phyloP scores from a whole-genome alignment of 1,140 invertebrate species.

The Pseudomyrmex dendroicus region DNA sequence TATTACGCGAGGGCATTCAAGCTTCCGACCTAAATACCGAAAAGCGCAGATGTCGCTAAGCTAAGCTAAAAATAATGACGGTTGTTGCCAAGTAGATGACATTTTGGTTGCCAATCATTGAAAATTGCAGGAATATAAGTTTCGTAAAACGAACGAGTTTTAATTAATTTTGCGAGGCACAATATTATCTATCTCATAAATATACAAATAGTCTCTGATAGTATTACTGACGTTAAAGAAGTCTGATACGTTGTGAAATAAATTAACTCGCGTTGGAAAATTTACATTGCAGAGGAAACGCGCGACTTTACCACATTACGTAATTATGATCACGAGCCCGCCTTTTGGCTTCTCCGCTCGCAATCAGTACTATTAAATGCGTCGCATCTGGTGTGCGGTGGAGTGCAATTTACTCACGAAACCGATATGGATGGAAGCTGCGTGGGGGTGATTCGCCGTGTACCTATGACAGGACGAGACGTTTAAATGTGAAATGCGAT shows the following conservation, averaged over 20 bases:
- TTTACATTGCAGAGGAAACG: neutral
- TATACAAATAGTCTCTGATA: too few relatives aligned
- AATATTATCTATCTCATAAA: too few relatives aligned
- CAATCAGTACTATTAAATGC: constrained; percentile 49
- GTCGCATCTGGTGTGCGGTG: constrained; percentile 39
- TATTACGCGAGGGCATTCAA: constrained; percentile 21
- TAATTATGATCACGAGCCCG: constrained; percentile 21
- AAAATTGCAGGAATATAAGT: constrained; percentile 4
- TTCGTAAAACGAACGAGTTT: neutral
- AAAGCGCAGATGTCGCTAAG: neutral
- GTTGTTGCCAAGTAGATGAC: neutral
- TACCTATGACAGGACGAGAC: constrained; percentile 63
- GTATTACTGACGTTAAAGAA: neutral
- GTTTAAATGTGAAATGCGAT: constrained; percentile 72
- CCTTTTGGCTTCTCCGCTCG: constrained; percentile 31
- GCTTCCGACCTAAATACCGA: constrained; percentile 3
- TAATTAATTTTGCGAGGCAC: constrained; percentile 28
- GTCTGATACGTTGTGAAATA: neutral
- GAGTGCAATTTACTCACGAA: constrained; percentile 56
- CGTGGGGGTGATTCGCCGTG: constrained; percentile 32
- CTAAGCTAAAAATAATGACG: constrained; percentile 29
- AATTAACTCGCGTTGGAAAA: constrained; percentile 22
- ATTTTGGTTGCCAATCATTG: constrained; percentile 25
- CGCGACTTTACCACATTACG: neutral
- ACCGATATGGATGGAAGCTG: neutral